Conservation (phyloP, 2,888 invertebrate species). For the Prostheceraeus crozeri region DNA sequence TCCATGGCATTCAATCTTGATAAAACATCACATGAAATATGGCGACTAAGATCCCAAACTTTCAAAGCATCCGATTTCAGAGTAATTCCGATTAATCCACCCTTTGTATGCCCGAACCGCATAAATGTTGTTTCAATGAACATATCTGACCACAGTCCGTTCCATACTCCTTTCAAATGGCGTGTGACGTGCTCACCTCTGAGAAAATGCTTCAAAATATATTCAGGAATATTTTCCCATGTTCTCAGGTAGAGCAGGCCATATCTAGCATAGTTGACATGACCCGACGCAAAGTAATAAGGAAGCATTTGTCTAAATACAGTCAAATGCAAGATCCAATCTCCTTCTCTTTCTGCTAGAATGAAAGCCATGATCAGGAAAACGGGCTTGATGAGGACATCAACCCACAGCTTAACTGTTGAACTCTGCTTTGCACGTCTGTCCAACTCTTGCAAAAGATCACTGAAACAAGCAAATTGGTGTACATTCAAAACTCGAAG, state of each 20-base stretch:
- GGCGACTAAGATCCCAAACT: slow-evolving; percentile 17
- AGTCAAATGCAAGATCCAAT: slow-evolving; percentile 42
- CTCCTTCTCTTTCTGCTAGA: slow-evolving; percentile 41
- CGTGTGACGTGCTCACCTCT: slow-evolving; percentile 43
- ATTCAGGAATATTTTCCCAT: slow-evolving; percentile 39
- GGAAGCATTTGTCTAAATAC: slow-evolving; percentile 41
- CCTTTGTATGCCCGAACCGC: slow-evolving; percentile 42
- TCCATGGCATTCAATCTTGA: background rate
- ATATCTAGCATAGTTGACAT: slow-evolving; percentile 42
- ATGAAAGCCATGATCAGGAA: slow-evolving; percentile 41
- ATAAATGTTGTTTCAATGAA: slow-evolving; percentile 44
- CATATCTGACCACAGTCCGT: slow-evolving; percentile 44
- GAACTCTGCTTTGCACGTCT: slow-evolving; percentile 16
- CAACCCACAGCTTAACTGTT: slow-evolving; percentile 40
- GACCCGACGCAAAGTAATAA: slow-evolving; percentile 43
- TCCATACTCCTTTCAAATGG: slow-evolving; percentile 42
- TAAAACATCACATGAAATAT: background rate
- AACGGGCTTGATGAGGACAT: slow-evolving; percentile 41
- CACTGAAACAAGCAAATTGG: slow-evolving; percentile 37
- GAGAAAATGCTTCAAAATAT: slow-evolving; percentile 38
- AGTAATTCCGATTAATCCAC: slow-evolving; percentile 43
- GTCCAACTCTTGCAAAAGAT: slow-evolving; percentile 41
- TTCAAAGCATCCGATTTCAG: slow-evolving; percentile 35
- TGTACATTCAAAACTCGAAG: slow-evolving; percentile 33
- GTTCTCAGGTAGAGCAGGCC: slow-evolving; percentile 42